A percentile compares a stretch with the other conserved stretches of the same genome.
Evolutionary conservation across 1,140 invertebrate species (phyloP).

Genomic region (Antheraea pernyi): DNA sequence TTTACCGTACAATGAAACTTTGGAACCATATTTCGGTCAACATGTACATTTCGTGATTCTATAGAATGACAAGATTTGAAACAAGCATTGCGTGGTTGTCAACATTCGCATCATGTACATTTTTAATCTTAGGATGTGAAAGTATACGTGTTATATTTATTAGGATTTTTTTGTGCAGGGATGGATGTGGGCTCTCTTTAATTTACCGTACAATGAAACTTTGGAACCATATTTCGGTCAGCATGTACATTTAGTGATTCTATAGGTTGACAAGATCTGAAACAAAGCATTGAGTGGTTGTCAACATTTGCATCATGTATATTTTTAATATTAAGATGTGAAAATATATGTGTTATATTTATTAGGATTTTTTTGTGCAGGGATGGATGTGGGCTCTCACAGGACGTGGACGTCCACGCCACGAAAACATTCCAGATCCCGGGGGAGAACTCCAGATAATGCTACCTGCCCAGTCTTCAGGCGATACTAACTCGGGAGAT

Average conservation of each 20-base stretch:
- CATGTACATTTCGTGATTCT: too few species aligned
- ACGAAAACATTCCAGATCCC: conserved; percentile 39
- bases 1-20: too few species aligned
- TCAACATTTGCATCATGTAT: background rate
- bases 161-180: conserved; percentile 28
- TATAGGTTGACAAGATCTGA: too few species aligned
- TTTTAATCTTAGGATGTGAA: background rate
- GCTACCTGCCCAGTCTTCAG: conserved; percentile 40
- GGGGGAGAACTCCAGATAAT: conserved; percentile 63
- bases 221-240: too few species aligned
- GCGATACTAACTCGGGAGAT: conserved; percentile 49
- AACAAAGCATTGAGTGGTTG: too few species aligned
- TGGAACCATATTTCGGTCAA: too few species aligned
- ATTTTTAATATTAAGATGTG: background rate
- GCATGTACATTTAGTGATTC: too few species aligned
- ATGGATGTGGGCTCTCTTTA: conserved; percentile 45
- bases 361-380: conserved; percentile 23
- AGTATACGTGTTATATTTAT: too few species aligned
- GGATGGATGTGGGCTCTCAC: conserved; percentile 52
- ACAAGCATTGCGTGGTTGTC: too few species aligned
- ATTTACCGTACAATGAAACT: too few species aligned
- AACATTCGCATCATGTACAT: background rate
- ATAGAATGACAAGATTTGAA: too few species aligned
- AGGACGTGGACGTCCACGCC: conserved; percentile 31
- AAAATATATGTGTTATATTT: too few species aligned